Base-by-base conservation (phyloP, 2,113 vertebrate species). In the Mus pahari region DNA sequence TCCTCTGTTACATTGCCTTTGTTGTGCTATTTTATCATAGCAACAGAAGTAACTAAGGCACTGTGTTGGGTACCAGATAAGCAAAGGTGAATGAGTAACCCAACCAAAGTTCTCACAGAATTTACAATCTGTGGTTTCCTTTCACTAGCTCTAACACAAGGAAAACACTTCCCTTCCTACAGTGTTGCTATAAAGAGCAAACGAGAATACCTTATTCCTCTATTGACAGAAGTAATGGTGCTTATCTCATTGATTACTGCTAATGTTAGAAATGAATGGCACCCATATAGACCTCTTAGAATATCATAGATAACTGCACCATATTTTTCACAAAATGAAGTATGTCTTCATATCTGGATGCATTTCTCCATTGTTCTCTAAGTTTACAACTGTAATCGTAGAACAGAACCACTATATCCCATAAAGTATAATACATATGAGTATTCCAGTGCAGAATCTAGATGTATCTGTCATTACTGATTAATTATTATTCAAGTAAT, bases 401-500 rank as follows among this genome's bases (percentile, higher is more conserved):
- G 94, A 79, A 92, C 55, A 95, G 90, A 97, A 97, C 88, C 84
- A n/a, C 87, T 96, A 77, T 86, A 64, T 55, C 75, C 92, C 92
- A 97, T 77, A 97, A 91, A 90, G 81, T 77, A 95, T 90, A 97
- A 94, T 95, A 39, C 94, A 33, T 94, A 77, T 88, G 55, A 77
- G 83, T 83, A 55, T 71, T 73, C 48, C 26, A 79, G 74, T 28
- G 79, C 11, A 50, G 20, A 48, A 8, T 64, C 55, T n/a, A 87
- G 84, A 92, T 66, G 55, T 89, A 90, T 42, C 1, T 7, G 22
- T 73, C n/a, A 73, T n/a, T 22, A 68, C 75, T 97, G 95, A 98
- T 94, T 98, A 77, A 97, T 97, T 97, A 62, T 94, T 92, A 93
- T 95, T 97, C 98, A 98, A 97, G 97, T 95, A 94, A 94, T 95